Base-by-base conservation (phyloP, 2,888 invertebrate genomes). In the Meghimatium bilineatum region DNA sequence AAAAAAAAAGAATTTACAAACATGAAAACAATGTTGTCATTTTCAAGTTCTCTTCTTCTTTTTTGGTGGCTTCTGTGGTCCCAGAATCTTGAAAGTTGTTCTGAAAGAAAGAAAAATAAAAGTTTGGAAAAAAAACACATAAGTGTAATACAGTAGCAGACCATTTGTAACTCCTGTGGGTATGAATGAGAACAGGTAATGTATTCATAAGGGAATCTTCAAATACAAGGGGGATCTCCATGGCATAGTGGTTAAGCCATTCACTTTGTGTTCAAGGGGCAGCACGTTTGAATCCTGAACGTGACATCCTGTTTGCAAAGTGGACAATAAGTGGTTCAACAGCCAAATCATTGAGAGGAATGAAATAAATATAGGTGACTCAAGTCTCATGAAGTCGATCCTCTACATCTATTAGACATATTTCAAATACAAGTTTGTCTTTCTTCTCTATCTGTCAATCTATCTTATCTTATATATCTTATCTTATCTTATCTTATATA, bases 71-170 rank as follows among this genome's bases (percentile, higher is more conserved):
- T 83, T 83, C 36, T 83, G 83, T 63, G 83, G 83, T 1, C 83
- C 83, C 20, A 83, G 60, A 17, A 83, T 83, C 72, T 83, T 83
- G 63, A 83, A 83, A 2, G 83, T 83, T 60, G 83, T 83, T 49
- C 83, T 83, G 34, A 29, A 49, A 1, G 69, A 3, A 78, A 29
- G 52, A 1, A 71, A 3, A 78, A 29, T 12, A 36, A 81, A 12
- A 56, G 49, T 23, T 23, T 12, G 26, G 10, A 12, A 38, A 44
- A 36, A 10, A 32, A n/a, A 3, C 0, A 26, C 26, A 34, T 8
- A 20, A 3, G 1, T 14, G 0, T 29, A 1, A 17, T 34, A 34
- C n/a, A 26, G 34, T 17, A 12, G 23, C 63, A 44, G 1, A 56
- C 1, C 10, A 34, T 26, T 10, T 44, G 3, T 20, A 29, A 10